These are phyloP conservation scores for Mamestra configurata DNA, from an alignment of 1,140 invertebrate species.

Conservation along the genomic window DNA sequence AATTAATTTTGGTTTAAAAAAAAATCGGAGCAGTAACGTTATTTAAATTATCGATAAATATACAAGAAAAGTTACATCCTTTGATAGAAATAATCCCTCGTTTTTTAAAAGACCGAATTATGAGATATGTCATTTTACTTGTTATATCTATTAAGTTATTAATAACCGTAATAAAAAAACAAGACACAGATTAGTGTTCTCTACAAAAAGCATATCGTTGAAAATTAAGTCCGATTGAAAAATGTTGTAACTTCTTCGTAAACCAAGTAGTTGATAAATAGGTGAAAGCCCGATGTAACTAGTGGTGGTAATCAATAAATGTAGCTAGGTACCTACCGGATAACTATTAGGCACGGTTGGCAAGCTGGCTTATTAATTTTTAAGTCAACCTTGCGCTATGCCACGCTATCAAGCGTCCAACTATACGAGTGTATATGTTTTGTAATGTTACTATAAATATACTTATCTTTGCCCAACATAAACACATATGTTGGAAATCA, in stretches of 20 bases:
- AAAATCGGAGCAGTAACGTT: not conserved
- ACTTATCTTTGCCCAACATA: not conserved
- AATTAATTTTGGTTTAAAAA: not conserved
- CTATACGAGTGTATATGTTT: not conserved
- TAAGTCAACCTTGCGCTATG: conserved; percentile 6
- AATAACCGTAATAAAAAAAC: not conserved
- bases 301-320: conserved; percentile 25
- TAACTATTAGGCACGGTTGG: not conserved
- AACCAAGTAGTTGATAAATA: not conserved
- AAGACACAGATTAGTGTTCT: not conserved
- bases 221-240: not conserved
- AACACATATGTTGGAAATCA: not conserved
- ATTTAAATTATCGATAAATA: too few relatives aligned
- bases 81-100: too few relatives aligned
- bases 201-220: not conserved
- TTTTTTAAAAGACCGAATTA: too few relatives aligned
- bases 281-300: conserved; percentile 10
- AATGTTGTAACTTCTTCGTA: not conserved
- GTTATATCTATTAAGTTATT: not conserved
- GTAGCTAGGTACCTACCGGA: too few relatives aligned
- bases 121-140: not conserved
- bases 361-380: conserved; percentile 21
- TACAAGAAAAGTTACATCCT: too few relatives aligned
- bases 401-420: not conserved
- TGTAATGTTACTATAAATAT: not conserved